These are phyloP conservation scores for Frankliniella fusca DNA, from an alignment of 2,888 invertebrate genomes.

Conservation along the genomic window DNA sequence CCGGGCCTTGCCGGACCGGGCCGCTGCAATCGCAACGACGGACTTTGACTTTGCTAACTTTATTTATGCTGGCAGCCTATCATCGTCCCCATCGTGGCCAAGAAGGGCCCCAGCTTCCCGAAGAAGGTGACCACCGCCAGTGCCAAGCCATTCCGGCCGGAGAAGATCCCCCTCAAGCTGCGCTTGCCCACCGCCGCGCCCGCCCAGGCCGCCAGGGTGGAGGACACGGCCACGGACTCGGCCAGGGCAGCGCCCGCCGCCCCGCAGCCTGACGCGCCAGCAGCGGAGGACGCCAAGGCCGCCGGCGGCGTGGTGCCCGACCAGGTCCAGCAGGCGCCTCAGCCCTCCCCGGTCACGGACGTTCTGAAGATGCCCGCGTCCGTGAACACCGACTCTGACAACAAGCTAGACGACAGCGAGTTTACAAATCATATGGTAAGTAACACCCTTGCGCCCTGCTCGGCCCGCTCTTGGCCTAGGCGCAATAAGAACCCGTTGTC, in stretches of 20 bases:
- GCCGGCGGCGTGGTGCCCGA: background rate
- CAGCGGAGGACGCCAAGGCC: background rate
- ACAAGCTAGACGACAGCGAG: background rate
- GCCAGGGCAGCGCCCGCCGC: too few relatives aligned
- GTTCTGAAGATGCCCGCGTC: background rate
- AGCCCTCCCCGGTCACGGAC: background rate
- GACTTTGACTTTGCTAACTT: background rate
- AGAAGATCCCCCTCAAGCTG: background rate
- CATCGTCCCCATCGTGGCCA: conserved; percentile 15
- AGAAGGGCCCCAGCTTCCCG: conserved; percentile 3
- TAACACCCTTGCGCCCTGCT: background rate
- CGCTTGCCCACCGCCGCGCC: background rate
- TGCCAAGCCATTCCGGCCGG: conserved; percentile 1
- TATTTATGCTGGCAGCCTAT: background rate
- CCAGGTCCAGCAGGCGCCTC: background rate
- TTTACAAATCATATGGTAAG: background rate
- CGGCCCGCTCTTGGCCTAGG: background rate
- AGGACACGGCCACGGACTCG: too few relatives aligned
- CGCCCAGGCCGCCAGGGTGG: background rate
- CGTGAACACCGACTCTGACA: background rate
- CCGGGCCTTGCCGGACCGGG: background rate
- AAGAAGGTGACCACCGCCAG: background rate
- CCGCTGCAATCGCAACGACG: background rate
- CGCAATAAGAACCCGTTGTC: background rate
- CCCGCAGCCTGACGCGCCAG: background rate